Evolutionary conservation across 2,888 invertebrate genomes (phyloP), one percentile per base, ranked within the genome.

Genomic region (Parnassius glacialis): DNA sequence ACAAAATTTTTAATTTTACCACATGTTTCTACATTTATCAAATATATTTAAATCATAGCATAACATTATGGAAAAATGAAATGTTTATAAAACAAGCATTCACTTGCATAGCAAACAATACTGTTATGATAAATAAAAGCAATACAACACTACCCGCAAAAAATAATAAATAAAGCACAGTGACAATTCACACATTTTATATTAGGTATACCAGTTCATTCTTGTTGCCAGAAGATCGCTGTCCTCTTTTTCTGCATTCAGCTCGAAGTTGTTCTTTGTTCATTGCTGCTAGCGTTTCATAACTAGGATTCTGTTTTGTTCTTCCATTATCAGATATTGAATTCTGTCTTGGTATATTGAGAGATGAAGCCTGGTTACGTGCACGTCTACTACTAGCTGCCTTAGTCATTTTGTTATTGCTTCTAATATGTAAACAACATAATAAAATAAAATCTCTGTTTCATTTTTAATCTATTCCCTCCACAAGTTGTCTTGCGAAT

Each of bases 191-290:
- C 83, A 86, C 78, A 68, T 7, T 43, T 34, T 34, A 34, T 34
- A 34, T 68, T 20, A 57, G 75, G 75, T 82, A 86, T 94, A 94
- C 94, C 94, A 95, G 92, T 92, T 94, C 94, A 71, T 90, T 92
- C 88, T 94, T 94, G 92, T 93, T 94, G 81, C 95, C 95, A 68
- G 93, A 92, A 54, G 93, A 92, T 80, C 94, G 94, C 83, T 94
- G 94, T 70, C 94, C 94, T 74, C 94, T 85, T 87, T 93, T 94
- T 71, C 94, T 91, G 90, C 94, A 94, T 81, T 94, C 94, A 62
- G 89, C 87, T 74, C 94, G 93, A 69, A 95, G 91, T 80, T 94
- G 94, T 78, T 94, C 94, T 91, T 94, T 94, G 78, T 92, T 94
- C 92, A 94, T 92, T 67, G 92, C 86, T 64, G 92, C 90, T 78